These are phyloP conservation scores for Agrotis ipsilon DNA, from an alignment of 2,888 invertebrate genomes.

Conservation along the genomic window DNA sequence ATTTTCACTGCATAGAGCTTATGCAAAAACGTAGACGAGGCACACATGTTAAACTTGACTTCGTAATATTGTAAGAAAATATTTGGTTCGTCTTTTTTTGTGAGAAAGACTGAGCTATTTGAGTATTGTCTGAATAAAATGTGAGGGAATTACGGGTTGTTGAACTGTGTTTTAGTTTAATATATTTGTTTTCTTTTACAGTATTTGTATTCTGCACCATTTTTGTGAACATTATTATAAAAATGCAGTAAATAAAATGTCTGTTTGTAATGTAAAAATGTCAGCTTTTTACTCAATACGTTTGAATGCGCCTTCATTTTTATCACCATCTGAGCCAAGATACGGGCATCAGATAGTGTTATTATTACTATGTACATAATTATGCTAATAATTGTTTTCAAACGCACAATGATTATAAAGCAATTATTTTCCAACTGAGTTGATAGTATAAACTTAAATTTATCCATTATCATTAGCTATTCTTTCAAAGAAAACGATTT, in stretches of 20 bases:
- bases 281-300: no score
- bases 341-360: no score
- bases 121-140: conserved; percentile 39
- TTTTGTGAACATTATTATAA: no score
- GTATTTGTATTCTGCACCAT: no score
- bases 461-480: not conserved
- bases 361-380: no score
- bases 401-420: no score
- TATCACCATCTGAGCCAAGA: no score
- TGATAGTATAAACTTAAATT: not conserved
- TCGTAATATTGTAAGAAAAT: conserved; percentile 34
- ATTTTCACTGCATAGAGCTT: conserved; percentile 46
- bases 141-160: conserved; percentile 17
- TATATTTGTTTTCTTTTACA: conserved; percentile 12
- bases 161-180: conserved; percentile 27
- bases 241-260: no score
- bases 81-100: conserved; percentile 23
- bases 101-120: conserved; percentile 3
- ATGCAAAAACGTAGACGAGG: conserved; percentile 40
- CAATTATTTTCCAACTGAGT: not conserved
- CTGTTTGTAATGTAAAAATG: no score
- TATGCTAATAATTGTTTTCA: no score
- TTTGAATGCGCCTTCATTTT: no score
- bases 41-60: conserved; percentile 32
- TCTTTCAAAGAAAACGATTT: conserved; percentile 15